A percentile compares a stretch with the other conserved stretches of the same genome.
These are phyloP conservation scores for Rallus crepitans DNA, from an alignment of 2,797 vertebrate genomes.

Conservation along the genomic window DNA sequence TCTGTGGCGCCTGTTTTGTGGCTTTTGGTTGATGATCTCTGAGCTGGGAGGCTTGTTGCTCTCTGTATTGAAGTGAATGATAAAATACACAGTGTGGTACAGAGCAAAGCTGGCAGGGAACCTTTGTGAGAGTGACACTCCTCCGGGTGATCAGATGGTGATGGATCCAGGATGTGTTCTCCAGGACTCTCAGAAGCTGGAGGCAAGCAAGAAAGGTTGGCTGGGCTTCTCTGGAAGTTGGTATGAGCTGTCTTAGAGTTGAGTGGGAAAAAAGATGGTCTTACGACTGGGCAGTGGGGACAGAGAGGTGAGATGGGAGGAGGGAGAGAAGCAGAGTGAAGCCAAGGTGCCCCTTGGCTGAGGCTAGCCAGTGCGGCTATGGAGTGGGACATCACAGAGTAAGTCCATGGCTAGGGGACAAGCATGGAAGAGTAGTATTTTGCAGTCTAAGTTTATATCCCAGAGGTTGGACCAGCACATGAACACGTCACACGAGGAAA, in stretches of 20 bases:
- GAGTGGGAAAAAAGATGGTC: neutral
- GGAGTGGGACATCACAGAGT: neutral
- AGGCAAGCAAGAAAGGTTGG: neutral
- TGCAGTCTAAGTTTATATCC: neutral
- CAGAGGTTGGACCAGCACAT: neutral
- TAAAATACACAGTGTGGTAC: neutral
- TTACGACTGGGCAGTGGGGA: neutral
- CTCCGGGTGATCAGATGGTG: accelerated
- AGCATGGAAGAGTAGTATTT: neutral
- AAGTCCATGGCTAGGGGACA: neutral
- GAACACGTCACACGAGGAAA: neutral
- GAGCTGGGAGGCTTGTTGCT: neutral
- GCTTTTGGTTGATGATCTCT: neutral
- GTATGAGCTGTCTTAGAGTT: neutral
- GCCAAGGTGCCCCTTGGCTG: accelerated
- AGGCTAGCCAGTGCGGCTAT: neutral
- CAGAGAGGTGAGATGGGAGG: neutral
- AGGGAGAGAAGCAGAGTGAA: neutral
- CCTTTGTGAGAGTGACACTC: neutral
- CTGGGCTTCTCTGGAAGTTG: neutral
- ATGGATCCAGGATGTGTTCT: neutral
- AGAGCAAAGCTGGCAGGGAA: neutral
- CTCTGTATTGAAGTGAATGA: neutral
- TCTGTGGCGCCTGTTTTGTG: neutral
- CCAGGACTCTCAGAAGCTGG: neutral